Evolutionary conservation across 2,888 invertebrate species (phyloP), one percentile per base, ranked within the genome.

Genomic region (Eupsilia transversa): DNA sequence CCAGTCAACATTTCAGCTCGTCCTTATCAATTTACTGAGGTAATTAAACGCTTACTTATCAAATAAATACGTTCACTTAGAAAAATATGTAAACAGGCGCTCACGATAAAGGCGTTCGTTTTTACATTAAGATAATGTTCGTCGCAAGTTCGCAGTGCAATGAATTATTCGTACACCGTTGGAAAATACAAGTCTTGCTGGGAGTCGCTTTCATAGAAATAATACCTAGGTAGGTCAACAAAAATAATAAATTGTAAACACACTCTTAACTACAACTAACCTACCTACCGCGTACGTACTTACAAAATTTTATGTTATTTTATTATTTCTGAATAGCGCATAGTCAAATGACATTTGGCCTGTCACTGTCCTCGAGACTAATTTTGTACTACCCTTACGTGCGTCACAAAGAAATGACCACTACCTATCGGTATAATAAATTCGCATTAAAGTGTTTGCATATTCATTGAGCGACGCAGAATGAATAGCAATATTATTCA

Each of bases 1-100:
- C 60, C 72, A 74, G 70, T 79, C 69, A 57, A 64, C 59, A 79
- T 76, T 76, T 74, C 57, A 72, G 71, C 74, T 64, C 72, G 82
- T 56, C 71, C 83, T 89, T 92, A 91, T 91, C 91, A 90, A 87
- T 86, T 80, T 81, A 82, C 84, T 79, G 76, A 85, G 81, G 85
- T 86, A 91, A 90, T 90, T 89, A 91, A 90, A 89, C 88, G 84
- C 72, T 87, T 81, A 79, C 82, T 86, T 90, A 91, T 91, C 90
- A 89, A 89, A 87, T 86, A 83, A 87, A 87, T 86, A 84, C 80
- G 70, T 70, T 77, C 74, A 84, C 74, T 71, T 73, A 69, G 69
- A 84, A 80, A 74, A 79, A 82, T 82, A 76, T 83, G 85, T 86
- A 85, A 83, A 86, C 83, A 87, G 67, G 56, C 66, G 69, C 66